Evolutionary conservation across 2,113 vertebrate genomes (phyloP), one percentile per base, ranked within the genome.

Genomic region (Antechinus stuartii): DNA sequence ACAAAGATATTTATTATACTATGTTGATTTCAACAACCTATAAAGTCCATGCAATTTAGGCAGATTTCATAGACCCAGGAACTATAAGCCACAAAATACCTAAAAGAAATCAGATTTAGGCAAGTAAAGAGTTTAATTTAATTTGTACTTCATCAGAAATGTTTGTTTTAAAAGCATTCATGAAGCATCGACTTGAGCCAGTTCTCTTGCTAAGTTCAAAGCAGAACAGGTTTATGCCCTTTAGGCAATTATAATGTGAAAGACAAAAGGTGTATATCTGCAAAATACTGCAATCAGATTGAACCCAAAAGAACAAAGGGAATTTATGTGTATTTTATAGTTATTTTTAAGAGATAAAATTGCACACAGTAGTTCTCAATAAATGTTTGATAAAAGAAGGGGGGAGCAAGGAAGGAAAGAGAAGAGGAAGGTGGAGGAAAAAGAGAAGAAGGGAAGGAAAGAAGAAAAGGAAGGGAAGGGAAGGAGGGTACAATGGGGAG

Each of bases 1-100:
- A 90, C 89, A 84, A 84, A 22, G n/a, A 84, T 84, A 42, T 92
- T 96, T 96, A 94, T 91, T 94, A 92, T 8, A 11, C 30, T 61
- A 91, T 46, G 25, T 89, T 95, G 56, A 91, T 61, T 97, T 97
- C 93, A 95, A 91, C 95, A 94, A 91, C 93, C 92, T 91, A 89
- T 89, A 97, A 96, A 96, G 95, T 19, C 90, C 95, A 94, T 94
- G 96, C 95, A 96, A 97, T 96, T 61, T 94, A 92, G 19, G 94
- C 95, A 93, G 42, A 9, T 94, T 95, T 57, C 90, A 50, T 92
- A 84, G 68, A 84, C 96, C 92, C 57, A 95, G 76, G 95, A 92
- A 16, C 54, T 91, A 84, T 22, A 84, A 91, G 91, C 95, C 94
- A 94, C 94, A 89, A 96, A 91, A 95, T 93, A 52, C 76, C 9